Base-by-base conservation (phyloP, 1,140 invertebrate species). In the Macrobrachium nipponense region DNA sequence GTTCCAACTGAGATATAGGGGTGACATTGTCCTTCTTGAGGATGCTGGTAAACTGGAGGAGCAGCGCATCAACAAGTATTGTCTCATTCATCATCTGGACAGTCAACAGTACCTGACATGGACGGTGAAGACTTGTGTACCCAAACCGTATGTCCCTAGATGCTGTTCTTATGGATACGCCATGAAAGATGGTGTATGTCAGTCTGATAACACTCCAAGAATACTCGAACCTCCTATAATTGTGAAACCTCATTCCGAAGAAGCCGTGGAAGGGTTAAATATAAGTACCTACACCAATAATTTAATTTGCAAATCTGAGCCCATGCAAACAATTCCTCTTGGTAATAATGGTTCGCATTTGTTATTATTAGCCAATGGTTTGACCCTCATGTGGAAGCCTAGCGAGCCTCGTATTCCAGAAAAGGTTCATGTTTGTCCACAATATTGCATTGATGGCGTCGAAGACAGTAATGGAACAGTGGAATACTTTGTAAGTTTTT, bases 151-250 rank as follows among this genome's bases (percentile, higher is more conserved):
- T 11, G 43, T 85, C 23, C 82, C 82, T 18, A 43, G 51, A 8
- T 85, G 82, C 64, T 85, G 82, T n/a, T 76, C 82, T 12, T 11
- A 8, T n/a, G 82, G 82, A 10, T 15, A 85, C 11, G 75, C 82
- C 17, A 23, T 85, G 44, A 79, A 44, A 27, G 51, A 61, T n/a
- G 66, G 64, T 27, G 18, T 60, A 15, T 85, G 82, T 43, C 51
- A 23, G n/a, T 15, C 60, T 17, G 76, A 76, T 43, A 62, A 12
- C 1, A 27, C 82, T 17, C 82, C 82, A 17, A 20, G 3, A 18
- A 10, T 44, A 7, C 44, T 85, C 11, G 18, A 8, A 36, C 82
- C 82, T 27, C 76, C 82, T 15, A 59, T 85, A 4, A 60, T 76
- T 12, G 20, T 36, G 5, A 76, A 36, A 5, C 43, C 59, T 7